phyloP scores from a whole-genome alignment of 2,797 vertebrate species.

The Muraenolepis orangiensis region DNA sequence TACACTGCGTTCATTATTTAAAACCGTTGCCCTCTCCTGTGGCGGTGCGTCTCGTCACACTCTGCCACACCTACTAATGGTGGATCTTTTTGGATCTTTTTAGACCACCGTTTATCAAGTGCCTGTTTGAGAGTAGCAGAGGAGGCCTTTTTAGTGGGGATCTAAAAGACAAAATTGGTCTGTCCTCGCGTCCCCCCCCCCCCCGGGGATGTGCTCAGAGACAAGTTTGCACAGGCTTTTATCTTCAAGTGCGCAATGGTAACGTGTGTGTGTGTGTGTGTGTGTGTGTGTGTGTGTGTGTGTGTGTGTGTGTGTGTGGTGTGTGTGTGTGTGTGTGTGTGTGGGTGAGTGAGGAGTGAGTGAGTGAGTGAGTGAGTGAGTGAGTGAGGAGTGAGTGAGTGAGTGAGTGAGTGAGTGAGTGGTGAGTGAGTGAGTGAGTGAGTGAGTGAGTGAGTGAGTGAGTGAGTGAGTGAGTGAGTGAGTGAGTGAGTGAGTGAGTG shows the following conservation, averaged over 20 bases:
- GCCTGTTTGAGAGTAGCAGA: conserved; percentile 43
- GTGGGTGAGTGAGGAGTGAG: too few relatives aligned
- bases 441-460: conserved; percentile 23
- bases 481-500: conserved; percentile 26
- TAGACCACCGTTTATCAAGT: conserved; percentile 36
- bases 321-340: conserved; percentile 28
- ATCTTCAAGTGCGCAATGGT: conserved; percentile 23
- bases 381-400: conserved; percentile 23
- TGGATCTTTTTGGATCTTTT: conserved; percentile 12
- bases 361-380: conserved; percentile 27
- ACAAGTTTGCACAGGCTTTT: conserved; percentile 62
- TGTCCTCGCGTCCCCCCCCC: conserved; percentile 26
- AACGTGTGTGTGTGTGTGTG: conserved; percentile 24
- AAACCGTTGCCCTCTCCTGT: conserved; percentile 6
- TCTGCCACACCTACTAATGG: conserved; percentile 10
- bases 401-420: conserved; percentile 27
- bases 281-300: conserved; percentile 24
- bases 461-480: conserved; percentile 27
- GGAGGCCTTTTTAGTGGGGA: conserved; percentile 30
- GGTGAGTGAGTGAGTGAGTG: conserved; percentile 29
- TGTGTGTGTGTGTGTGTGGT: conserved; percentile 25
- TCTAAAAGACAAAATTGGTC: neutral
- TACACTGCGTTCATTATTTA: conserved; percentile 15
- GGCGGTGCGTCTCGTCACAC: conserved; percentile 15
- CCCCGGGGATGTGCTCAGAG: conserved; percentile 35